Conservation (phyloP, 2,113 vertebrate genomes). For the Excalfactoria chinensis region DNA sequence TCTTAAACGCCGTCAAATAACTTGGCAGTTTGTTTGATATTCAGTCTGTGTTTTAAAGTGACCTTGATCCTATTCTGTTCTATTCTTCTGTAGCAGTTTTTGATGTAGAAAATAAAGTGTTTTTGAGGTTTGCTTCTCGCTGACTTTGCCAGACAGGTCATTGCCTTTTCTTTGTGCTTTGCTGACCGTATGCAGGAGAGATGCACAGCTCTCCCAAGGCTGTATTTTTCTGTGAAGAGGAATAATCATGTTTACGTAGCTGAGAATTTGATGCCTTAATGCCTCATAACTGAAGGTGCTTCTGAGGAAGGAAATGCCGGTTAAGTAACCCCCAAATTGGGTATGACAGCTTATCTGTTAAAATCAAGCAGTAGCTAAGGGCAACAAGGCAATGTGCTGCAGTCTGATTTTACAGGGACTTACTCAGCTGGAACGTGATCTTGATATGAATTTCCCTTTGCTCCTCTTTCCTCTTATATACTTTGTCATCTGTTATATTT, state of each 20-base stretch:
- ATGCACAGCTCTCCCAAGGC: no score
- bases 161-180: not conserved
- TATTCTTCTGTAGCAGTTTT: not conserved
- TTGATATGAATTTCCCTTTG: not conserved
- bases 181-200: not conserved
- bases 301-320: not conserved
- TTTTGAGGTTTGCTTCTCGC: not conserved
- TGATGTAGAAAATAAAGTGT: not conserved
- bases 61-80: not conserved
- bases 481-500: not conserved
- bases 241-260: rapidly evolving
- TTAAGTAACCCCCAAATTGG: not conserved
- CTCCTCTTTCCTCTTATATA: not conserved
- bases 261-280: not conserved
- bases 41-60: not conserved
- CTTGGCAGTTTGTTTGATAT: not conserved
- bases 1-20: not conserved
- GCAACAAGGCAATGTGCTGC: not conserved
- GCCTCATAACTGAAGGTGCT: not conserved
- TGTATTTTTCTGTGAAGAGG: not conserved
- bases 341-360: not conserved
- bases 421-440: not conserved
- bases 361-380: not conserved
- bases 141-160: not conserved
- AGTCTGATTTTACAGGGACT: not conserved